phyloP scores from a whole-genome alignment of 2,113 vertebrate species.

The Microtus oregoni region DNA sequence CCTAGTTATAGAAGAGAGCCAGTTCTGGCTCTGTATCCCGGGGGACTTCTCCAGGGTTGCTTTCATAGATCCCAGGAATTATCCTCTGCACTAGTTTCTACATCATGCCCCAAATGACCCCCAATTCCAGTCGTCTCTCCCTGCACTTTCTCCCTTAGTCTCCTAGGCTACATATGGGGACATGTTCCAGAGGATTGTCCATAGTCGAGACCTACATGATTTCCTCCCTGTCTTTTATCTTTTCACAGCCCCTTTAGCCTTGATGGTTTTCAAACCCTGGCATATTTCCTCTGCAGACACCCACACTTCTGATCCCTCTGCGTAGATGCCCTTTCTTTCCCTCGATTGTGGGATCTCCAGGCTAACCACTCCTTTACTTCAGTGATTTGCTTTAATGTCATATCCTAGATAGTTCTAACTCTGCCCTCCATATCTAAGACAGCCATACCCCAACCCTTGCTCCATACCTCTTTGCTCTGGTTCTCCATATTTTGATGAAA shows the following conservation, averaged over 20 bases:
- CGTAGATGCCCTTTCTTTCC: not conserved
- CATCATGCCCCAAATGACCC: not conserved
- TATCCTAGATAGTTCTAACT: not conserved
- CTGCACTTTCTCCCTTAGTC: not conserved
- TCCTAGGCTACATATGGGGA: not conserved
- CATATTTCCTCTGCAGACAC: not conserved
- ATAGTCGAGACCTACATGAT: not conserved
- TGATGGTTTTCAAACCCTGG: not conserved
- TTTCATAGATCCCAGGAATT: not conserved
- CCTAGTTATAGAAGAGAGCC: not conserved
- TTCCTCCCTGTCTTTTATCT: not conserved
- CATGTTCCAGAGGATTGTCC: not conserved
- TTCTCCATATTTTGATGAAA: not conserved
- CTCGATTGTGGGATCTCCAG: not conserved
- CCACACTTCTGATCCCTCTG: not conserved
- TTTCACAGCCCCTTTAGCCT: not conserved
- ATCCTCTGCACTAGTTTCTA: not conserved
- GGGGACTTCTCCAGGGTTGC: not conserved
- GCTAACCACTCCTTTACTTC: not conserved
- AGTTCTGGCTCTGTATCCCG: not conserved
- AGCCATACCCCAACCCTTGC: not conserved
- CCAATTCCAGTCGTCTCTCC: not conserved
- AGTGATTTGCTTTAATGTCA: not conserved
- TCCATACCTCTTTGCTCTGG: no score
- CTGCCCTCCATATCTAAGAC: not conserved